These are phyloP conservation scores for Brenthis ino DNA, from an alignment of 2,888 invertebrate species.

Conservation along the genomic window DNA sequence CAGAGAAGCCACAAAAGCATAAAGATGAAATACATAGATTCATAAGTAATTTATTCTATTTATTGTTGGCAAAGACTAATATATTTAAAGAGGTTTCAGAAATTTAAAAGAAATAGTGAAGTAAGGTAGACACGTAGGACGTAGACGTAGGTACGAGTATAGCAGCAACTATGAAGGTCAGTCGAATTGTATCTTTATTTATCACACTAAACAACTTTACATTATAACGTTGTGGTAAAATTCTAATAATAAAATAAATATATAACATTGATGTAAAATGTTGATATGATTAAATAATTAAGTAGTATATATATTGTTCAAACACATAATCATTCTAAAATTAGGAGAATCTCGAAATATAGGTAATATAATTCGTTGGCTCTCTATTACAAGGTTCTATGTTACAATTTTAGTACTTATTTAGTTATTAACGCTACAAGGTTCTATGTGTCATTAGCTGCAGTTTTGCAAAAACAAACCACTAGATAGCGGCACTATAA, in stretches of 20 bases:
- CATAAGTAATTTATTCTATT: constrained; percentile 16
- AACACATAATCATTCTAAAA: neutral
- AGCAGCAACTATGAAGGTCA: constrained; percentile 33
- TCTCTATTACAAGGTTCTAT: no score
- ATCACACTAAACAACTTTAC: constrained; percentile 14
- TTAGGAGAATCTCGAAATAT: no score
- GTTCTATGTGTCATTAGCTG: no score
- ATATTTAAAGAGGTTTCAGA: constrained; percentile 10
- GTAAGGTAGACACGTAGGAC: neutral
- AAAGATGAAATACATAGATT: constrained; percentile 23
- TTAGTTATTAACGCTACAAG: no score
- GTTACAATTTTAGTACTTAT: no score
- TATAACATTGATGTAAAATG: no score
- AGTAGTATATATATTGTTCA: neutral
- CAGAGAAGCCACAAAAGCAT: constrained; percentile 33
- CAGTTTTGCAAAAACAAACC: no score
- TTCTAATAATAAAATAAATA: neutral
- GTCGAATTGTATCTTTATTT: constrained; percentile 27
- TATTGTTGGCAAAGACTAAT: constrained; percentile 7
- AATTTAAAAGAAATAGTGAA: constrained; percentile 5
- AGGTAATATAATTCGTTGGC: no score
- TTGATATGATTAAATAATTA: constrained; percentile 2
- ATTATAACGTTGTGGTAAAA: neutral
- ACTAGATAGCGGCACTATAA: no score
- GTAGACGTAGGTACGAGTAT: neutral